These are phyloP conservation scores for Spinus pinus DNA, from an alignment of 2,797 vertebrate genomes.

Conservation along the genomic window DNA sequence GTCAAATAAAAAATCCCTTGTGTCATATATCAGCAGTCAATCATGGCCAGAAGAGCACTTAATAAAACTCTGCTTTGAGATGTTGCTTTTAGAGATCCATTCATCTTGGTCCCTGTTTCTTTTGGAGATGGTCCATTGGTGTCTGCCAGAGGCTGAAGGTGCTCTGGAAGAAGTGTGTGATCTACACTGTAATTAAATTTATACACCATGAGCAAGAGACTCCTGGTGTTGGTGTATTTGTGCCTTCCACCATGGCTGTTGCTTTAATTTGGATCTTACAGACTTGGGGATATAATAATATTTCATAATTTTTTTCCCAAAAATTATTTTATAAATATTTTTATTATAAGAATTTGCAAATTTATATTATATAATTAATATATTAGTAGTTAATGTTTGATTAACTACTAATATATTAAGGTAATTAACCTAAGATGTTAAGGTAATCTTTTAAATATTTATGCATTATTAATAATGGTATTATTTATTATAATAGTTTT, in stretches of 20 bases:
- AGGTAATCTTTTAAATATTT: not conserved
- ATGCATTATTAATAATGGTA: not conserved
- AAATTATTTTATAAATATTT: not conserved
- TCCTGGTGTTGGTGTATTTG: not conserved
- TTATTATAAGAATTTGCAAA: not conserved
- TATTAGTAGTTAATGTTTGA: not conserved
- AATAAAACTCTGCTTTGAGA: not conserved
- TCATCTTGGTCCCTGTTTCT: not conserved
- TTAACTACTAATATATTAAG: too few species aligned
- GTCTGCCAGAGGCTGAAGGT: not conserved
- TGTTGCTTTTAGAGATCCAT: not conserved
- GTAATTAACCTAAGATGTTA: too few species aligned
- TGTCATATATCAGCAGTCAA: not conserved
- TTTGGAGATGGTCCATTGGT: not conserved
- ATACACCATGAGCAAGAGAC: fast-evolving
- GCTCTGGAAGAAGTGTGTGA: not conserved
- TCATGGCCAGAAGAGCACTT: not conserved
- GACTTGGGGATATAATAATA: not conserved
- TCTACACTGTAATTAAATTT: not conserved
- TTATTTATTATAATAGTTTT: not conserved
- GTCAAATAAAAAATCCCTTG: not conserved
- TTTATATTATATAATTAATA: not conserved
- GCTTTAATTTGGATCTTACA: not conserved
- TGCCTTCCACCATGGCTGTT: not conserved
- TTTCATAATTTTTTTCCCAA: too few species aligned